Percentiles rank a stretch among this genome's conserved stretches.
phyloP scores from a whole-genome alignment of 2,888 invertebrate genomes.

The Meiosimyza platycephala region DNA sequence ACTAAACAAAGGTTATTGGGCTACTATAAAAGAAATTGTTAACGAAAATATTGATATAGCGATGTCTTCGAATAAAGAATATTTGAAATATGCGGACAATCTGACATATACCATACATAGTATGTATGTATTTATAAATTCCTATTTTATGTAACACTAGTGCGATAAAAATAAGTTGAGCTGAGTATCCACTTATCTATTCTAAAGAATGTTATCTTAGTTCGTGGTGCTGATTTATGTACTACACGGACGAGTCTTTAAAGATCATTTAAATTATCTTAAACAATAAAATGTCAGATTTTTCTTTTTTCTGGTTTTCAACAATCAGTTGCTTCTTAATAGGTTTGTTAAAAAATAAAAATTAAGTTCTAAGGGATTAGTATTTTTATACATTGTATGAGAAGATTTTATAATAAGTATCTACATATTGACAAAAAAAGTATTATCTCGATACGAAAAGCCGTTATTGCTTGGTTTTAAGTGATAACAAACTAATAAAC shows the following conservation, averaged over 20 bases:
- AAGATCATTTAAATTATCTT: constrained; percentile 29
- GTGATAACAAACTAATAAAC: background rate
- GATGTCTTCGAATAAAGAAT: background rate
- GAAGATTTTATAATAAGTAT: too few species aligned
- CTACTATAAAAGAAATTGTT: too few species aligned
- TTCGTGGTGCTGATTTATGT: constrained; percentile 23
- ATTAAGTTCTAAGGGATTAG: background rate
- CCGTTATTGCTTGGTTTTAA: background rate
- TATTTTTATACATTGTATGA: too few species aligned
- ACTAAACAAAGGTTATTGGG: too few species aligned
- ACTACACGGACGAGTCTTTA: constrained; percentile 1
- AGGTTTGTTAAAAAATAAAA: background rate
- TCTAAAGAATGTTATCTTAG: too few species aligned
- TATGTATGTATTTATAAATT: too few species aligned
- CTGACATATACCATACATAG: too few species aligned
- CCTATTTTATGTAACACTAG: too few species aligned
- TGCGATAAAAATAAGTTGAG: too few species aligned
- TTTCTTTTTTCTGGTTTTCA: too few species aligned
- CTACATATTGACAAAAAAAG: too few species aligned
- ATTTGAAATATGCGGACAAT: background rate
- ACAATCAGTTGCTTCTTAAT: background rate
- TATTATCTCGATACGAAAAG: too few species aligned
- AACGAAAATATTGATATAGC: background rate
- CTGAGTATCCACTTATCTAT: constrained; percentile 1
- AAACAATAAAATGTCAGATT: background rate